These are phyloP conservation scores for Perca flavescens DNA, from an alignment of 2,113 vertebrate genomes.

Conservation along the genomic window DNA sequence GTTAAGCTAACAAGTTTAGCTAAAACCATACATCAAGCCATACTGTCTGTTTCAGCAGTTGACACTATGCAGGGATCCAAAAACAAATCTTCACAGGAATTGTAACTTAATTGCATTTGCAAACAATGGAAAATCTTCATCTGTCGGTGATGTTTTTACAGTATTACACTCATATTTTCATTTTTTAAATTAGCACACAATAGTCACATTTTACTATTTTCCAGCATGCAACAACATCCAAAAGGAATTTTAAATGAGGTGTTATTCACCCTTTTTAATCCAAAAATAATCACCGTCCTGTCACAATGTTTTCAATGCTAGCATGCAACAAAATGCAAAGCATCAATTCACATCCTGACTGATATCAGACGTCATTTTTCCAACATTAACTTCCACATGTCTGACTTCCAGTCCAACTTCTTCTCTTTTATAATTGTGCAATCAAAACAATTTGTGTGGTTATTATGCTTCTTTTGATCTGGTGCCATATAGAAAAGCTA, in stretches of 20 bases:
- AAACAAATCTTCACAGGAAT: background rate
- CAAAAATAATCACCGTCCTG: constrained; percentile 39
- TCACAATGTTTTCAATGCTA: constrained; percentile 21
- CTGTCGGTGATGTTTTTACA: background rate
- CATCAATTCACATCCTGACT: constrained; percentile 37
- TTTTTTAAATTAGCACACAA: background rate
- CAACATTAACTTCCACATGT: constrained; percentile 40
- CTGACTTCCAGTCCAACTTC: constrained; percentile 32
- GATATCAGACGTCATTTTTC: constrained; percentile 10
- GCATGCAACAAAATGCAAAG: constrained; percentile 14
- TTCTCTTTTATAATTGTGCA: constrained; percentile 32
- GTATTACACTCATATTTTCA: background rate
- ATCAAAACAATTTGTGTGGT: constrained; percentile 46
- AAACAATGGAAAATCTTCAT: background rate
- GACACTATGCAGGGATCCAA: background rate
- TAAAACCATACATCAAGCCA: background rate
- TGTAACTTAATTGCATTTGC: constrained; percentile 6
- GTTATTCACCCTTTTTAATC: constrained; percentile 10
- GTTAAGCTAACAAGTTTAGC: background rate
- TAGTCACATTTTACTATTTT: background rate
- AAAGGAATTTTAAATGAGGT: constrained; percentile 18
- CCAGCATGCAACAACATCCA: background rate
- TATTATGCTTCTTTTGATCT: constrained; percentile 37
- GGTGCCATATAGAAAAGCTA: constrained; percentile 15
- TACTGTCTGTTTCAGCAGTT: background rate